phyloP scores from a whole-genome alignment of 2,797 vertebrate species.

The Catamblyrhynchus diadema region DNA sequence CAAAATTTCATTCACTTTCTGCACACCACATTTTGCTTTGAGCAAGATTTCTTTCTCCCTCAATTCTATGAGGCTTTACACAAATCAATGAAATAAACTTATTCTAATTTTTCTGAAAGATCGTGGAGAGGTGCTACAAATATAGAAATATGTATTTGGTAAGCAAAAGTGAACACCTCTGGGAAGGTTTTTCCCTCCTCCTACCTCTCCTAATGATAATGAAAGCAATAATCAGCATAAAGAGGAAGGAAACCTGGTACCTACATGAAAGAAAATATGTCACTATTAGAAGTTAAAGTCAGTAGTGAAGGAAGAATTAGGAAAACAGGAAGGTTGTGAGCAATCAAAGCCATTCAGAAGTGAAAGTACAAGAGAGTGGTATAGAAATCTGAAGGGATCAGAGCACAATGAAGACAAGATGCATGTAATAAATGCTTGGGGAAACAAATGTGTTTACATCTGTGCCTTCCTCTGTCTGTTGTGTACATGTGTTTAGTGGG shows the following conservation, averaged over 20 bases:
- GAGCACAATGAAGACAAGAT: not conserved
- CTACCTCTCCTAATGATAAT: not conserved
- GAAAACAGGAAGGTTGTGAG: not conserved
- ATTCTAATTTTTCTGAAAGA: not conserved
- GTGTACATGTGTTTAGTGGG: accelerated
- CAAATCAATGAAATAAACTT: not conserved
- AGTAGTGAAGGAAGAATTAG: not conserved
- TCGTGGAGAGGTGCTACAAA: not conserved
- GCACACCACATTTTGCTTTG: not conserved
- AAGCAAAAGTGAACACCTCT: not conserved
- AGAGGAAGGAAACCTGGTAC: not conserved
- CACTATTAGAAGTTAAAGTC: not conserved
- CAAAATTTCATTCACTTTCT: not conserved
- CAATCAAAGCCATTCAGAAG: not conserved
- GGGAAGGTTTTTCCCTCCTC: not conserved
- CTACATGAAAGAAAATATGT: not conserved
- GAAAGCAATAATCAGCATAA: not conserved
- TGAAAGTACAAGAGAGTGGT: not conserved
- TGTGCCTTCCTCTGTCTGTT: not conserved
- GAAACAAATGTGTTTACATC: not conserved
- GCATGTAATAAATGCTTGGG: not conserved
- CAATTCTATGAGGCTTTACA: not conserved
- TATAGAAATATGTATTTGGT: not conserved
- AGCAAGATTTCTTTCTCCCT: not conserved
- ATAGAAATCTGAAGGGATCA: not conserved